Conservation (phyloP, 2,797 vertebrate genomes). For the Phoxinus dragarum region DNA sequence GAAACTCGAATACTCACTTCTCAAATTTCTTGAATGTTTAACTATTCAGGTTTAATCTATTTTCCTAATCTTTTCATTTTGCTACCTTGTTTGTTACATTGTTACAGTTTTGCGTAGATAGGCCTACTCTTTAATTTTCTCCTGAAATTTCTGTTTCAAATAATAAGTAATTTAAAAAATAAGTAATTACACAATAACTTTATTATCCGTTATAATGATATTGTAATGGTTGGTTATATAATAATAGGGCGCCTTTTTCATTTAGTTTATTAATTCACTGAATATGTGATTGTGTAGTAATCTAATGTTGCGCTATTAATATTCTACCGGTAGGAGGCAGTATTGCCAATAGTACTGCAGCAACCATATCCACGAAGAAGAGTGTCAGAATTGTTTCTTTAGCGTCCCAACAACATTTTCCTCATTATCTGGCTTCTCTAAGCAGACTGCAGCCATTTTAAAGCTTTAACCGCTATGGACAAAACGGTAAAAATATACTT, state of each 20-base stretch:
- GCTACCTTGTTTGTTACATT: neutral
- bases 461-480: slow-evolving; percentile 25
- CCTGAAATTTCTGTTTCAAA: neutral
- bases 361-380: slow-evolving; percentile 39
- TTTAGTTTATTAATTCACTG: neutral
- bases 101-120: neutral
- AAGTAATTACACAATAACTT: neutral
- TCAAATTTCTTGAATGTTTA: neutral
- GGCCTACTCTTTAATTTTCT: neutral
- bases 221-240: neutral
- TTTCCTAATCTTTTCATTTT: neutral
- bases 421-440: neutral
- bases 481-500: slow-evolving; percentile 26
- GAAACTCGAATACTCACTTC: neutral
- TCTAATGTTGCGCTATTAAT: neutral
- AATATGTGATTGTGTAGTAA: neutral
- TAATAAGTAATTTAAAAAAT: neutral
- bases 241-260: neutral
- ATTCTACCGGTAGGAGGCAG: neutral
- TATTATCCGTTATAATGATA: neutral
- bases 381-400: slow-evolving; percentile 14
- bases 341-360: neutral
- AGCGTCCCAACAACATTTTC: neutral
- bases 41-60: neutral
- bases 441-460: neutral